Conservation (phyloP, 2,113 vertebrate genomes). For the Sinocyclocheilus anshuiensis region DNA sequence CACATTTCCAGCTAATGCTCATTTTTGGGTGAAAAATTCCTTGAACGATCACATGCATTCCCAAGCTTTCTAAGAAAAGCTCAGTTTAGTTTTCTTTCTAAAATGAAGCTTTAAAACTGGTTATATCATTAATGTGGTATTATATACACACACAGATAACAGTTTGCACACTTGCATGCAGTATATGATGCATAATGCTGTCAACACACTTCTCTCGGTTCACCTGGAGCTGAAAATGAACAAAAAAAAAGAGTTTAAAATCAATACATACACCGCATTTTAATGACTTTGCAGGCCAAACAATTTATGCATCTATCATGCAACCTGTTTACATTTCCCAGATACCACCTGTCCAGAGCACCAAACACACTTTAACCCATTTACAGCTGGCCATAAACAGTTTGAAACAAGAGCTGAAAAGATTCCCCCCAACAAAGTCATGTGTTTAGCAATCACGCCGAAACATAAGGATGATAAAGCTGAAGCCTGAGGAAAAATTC, state of each 20-base stretch:
- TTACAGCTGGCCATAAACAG: slow-evolving; percentile 71
- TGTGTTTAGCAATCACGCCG: slow-evolving; percentile 62
- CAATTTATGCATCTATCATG: slow-evolving; percentile 66
- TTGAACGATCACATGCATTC: background rate
- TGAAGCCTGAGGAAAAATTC: background rate
- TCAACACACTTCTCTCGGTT: background rate
- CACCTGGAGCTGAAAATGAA: background rate
- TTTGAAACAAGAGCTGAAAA: slow-evolving; percentile 16
- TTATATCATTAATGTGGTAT: background rate
- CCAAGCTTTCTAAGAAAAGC: background rate
- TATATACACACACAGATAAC: background rate
- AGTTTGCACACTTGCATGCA: background rate
- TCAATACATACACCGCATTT: slow-evolving; percentile 36
- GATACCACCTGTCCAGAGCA: slow-evolving; percentile 69
- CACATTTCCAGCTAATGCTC: too few relatives aligned
- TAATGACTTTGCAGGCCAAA: slow-evolving; percentile 63
- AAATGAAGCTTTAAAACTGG: background rate
- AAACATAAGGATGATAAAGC: slow-evolving; percentile 24
- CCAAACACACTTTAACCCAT: slow-evolving; percentile 72
- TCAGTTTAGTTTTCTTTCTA: background rate
- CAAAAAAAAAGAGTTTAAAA: slow-evolving; percentile 45
- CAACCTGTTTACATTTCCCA: slow-evolving; percentile 67
- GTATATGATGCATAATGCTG: background rate
- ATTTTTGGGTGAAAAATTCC: background rate
- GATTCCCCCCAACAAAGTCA: slow-evolving; percentile 20